These are phyloP conservation scores for Eugnorisma glareosa DNA, from an alignment of 2,888 invertebrate genomes.

Conservation along the genomic window DNA sequence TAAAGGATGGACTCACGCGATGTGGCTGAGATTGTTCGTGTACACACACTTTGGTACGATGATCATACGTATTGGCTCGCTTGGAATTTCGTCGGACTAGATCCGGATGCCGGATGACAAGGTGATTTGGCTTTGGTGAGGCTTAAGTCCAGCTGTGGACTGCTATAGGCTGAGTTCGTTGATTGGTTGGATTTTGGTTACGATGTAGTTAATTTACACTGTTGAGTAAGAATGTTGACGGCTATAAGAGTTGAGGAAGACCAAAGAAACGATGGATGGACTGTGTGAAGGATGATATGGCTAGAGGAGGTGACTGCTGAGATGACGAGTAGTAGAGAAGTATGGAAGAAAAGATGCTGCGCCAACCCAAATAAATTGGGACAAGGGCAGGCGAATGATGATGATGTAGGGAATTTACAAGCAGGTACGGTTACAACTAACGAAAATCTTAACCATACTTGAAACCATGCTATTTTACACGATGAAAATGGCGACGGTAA, in stretches of 20 bases:
- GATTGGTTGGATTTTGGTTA: background rate
- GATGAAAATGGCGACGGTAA: background rate
- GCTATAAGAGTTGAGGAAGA: too few species aligned
- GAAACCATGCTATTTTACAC: background rate
- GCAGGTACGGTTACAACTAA: background rate
- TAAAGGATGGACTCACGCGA: constrained; percentile 63
- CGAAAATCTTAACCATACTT: background rate
- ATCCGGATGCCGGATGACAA: background rate
- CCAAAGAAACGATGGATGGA: too few species aligned
- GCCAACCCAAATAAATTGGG: too few species aligned
- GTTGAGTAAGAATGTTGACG: too few species aligned
- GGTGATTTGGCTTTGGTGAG: background rate
- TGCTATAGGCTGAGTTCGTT: background rate
- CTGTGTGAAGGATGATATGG: too few species aligned
- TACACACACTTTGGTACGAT: constrained; percentile 48
- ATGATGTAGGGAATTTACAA: background rate
- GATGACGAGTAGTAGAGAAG: too few species aligned
- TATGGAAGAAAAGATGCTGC: too few species aligned
- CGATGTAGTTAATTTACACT: background rate
- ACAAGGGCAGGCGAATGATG: too few species aligned
- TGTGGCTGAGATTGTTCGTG: constrained; percentile 46
- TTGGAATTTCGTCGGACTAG: background rate
- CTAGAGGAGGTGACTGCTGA: too few species aligned
- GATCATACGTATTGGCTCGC: background rate
- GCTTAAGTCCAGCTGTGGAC: background rate